phyloP scores from a whole-genome alignment of 1,140 invertebrate genomes.

The Fopius arisanus region DNA sequence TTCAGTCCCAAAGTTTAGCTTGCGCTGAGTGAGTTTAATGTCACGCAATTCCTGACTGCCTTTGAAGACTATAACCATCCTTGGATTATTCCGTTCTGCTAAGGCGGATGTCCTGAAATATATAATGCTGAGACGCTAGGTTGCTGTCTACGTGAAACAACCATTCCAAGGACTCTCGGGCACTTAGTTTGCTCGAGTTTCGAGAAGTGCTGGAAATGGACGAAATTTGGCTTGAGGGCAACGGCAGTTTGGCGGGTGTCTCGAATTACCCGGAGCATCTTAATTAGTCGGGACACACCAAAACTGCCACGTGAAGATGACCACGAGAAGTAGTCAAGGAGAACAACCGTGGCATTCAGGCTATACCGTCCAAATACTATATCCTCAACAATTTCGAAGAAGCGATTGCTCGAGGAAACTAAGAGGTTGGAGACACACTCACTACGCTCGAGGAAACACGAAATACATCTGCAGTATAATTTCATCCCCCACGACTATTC shows the following conservation, averaged over 20 bases:
- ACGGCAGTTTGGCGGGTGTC: background rate
- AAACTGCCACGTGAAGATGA: slow-evolving; percentile 33
- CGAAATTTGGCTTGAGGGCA: background rate
- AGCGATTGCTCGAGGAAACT: background rate
- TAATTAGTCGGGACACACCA: slow-evolving; percentile 35
- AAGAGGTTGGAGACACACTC: background rate
- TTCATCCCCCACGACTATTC: slow-evolving; percentile 30
- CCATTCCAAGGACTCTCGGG: slow-evolving; percentile 8
- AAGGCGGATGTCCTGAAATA: slow-evolving; percentile 37
- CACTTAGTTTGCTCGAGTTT: slow-evolving; percentile 25
- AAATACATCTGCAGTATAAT: slow-evolving; percentile 33
- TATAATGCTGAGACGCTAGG: background rate
- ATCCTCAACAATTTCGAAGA: slow-evolving; percentile 31
- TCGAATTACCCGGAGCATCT: slow-evolving; percentile 29
- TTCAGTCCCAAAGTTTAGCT: slow-evolving; percentile 47
- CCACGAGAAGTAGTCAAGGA: slow-evolving; percentile 21
- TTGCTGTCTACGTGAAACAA: background rate
- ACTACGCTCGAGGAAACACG: slow-evolving; percentile 22
- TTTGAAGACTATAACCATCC: slow-evolving; percentile 34
- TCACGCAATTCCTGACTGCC: slow-evolving; percentile 58
- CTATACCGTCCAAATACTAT: slow-evolving; percentile 16
- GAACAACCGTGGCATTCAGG: background rate
- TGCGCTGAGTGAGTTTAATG: slow-evolving; percentile 58
- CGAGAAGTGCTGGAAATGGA: background rate
- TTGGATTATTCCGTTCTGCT: slow-evolving; percentile 48